Conservation (phyloP, 1,140 invertebrate genomes). For the Homarus americanus region DNA sequence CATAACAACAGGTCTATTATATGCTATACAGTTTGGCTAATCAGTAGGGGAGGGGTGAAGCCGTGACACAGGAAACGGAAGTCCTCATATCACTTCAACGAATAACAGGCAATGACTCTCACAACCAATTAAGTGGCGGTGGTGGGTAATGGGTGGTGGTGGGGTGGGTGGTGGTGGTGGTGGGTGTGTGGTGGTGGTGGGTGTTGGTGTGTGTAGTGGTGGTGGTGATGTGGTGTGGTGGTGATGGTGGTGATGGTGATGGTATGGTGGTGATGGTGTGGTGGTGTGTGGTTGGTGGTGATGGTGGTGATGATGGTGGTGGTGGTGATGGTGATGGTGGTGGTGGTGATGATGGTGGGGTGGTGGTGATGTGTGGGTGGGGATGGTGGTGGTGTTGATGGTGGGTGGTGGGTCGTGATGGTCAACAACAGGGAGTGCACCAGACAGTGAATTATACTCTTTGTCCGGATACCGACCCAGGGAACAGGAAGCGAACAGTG, state of each 20-base stretch:
- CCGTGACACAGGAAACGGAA: too few relatives aligned
- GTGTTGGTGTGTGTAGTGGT: background rate
- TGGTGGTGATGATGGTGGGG: too few relatives aligned
- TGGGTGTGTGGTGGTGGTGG: background rate
- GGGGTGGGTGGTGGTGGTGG: background rate
- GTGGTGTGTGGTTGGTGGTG: background rate
- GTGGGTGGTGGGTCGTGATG: background rate
- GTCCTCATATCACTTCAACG: too few relatives aligned
- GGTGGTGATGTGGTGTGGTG: background rate
- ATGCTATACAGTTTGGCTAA: too few relatives aligned
- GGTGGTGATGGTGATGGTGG: background rate
- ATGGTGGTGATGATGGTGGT: too few relatives aligned
- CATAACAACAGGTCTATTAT: too few relatives aligned
- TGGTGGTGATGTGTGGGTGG: background rate
- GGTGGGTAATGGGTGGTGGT: background rate
- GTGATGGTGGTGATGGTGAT: background rate
- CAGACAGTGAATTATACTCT: too few relatives aligned
- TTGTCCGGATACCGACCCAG: too few relatives aligned
- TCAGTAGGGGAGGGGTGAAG: too few relatives aligned
- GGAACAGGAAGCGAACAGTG: too few relatives aligned
- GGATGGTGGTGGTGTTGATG: background rate
- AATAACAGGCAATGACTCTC: too few relatives aligned
- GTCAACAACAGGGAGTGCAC: too few relatives aligned
- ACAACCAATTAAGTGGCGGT: background rate
- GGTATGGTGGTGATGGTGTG: background rate